These are phyloP conservation scores for Calidris pygmaea DNA, from an alignment of 2,113 vertebrate species.

Conservation along the genomic window DNA sequence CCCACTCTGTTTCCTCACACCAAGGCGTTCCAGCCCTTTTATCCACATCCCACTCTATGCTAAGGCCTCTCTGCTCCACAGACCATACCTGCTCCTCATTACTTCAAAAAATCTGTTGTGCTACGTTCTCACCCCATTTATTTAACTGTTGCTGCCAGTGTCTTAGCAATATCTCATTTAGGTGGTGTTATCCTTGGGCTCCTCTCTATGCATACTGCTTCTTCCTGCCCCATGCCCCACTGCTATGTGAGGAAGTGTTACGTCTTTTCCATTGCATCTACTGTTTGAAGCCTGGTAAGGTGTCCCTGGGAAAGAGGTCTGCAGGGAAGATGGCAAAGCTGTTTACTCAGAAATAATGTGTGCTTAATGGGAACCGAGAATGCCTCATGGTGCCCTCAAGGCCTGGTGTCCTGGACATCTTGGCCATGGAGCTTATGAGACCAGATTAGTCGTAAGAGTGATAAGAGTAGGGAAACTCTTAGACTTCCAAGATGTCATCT, in stretches of 20 bases:
- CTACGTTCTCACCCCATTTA: neutral
- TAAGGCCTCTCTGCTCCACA: neutral
- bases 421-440: neutral
- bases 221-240: rapidly evolving
- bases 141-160: neutral
- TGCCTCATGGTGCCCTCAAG: neutral
- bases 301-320: neutral
- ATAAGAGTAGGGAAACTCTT: neutral
- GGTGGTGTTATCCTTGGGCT: neutral
- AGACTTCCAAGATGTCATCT: neutral
- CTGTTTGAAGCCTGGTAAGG: neutral
- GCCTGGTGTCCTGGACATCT: neutral
- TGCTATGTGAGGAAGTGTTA: neutral
- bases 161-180: neutral
- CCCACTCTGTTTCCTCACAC: neutral
- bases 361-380: neutral
- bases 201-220: neutral
- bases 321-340: neutral
- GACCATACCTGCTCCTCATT: neutral
- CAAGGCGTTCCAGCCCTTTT: neutral
- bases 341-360: neutral
- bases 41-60: neutral
- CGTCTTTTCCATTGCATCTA: neutral
- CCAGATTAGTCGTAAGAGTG: neutral
- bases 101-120: neutral